Conservation (phyloP, 2,113 vertebrate species). For the Collichthys lucidus region DNA sequence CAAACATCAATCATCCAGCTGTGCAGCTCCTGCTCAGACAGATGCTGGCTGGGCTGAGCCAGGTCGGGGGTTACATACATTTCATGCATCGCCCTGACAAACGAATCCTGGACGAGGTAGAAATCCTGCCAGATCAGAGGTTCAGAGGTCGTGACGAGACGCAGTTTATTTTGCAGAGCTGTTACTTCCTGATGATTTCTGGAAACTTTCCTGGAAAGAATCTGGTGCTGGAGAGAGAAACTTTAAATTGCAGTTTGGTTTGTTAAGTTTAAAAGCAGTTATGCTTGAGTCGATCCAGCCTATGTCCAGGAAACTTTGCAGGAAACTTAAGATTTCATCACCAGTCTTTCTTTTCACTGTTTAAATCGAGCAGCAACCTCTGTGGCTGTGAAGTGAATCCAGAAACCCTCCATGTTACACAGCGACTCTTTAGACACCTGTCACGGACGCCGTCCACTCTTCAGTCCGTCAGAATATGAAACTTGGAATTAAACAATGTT, state of each 20-base stretch:
- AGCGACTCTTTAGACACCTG: no score
- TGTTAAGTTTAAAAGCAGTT: background rate
- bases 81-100: background rate
- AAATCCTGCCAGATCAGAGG: background rate
- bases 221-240: background rate
- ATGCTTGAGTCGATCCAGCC: no score
- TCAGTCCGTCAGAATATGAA: no score
- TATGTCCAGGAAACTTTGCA: background rate
- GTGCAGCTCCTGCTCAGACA: background rate
- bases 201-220: background rate
- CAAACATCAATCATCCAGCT: conserved; percentile 20
- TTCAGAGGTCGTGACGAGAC: background rate
- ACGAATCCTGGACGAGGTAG: background rate
- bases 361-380: no score
- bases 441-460: no score
- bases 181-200: background rate
- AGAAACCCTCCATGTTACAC: no score
- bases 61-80: background rate
- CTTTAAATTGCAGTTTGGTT: background rate
- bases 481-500: background rate
- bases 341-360: background rate
- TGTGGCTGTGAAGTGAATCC: no score
- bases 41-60: background rate
- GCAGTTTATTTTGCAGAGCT: background rate
- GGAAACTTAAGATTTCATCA: background rate